phyloP scores from a whole-genome alignment of 2,797 vertebrate genomes.

The Macroramphosus scolopax region DNA sequence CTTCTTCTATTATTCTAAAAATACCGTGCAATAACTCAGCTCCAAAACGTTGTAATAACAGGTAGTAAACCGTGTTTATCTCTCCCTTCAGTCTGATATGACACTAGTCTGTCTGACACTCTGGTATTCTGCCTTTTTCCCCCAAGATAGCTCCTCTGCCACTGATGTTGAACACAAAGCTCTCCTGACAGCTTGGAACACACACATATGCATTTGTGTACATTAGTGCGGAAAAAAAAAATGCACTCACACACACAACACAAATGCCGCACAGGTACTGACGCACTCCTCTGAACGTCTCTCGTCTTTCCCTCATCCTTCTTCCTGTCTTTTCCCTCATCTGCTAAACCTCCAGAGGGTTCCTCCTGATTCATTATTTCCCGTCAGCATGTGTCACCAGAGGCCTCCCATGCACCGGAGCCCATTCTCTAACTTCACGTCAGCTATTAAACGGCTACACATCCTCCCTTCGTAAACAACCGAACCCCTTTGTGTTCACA shows the following conservation, averaged over 20 bases:
- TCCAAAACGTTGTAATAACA: too few species aligned
- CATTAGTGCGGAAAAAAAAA: neutral
- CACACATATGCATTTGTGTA: neutral
- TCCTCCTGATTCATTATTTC: conserved; percentile 60
- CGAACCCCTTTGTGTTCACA: neutral
- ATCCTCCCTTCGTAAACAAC: conserved; percentile 8
- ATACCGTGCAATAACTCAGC: too few species aligned
- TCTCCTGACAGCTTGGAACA: conserved; percentile 1
- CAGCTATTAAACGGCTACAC: conserved; percentile 34
- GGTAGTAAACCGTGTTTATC: too few species aligned
- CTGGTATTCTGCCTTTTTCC: conserved; percentile 11
- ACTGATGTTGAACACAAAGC: conserved; percentile 3
- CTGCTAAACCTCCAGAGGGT: conserved; percentile 50
- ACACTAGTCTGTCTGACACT: conserved; percentile 18
- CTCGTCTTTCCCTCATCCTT: too few species aligned
- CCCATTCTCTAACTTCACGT: conserved; percentile 42
- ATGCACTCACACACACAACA: neutral
- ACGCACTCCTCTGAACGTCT: too few species aligned
- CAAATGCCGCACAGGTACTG: conserved; percentile 12
- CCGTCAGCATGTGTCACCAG: conserved; percentile 60
- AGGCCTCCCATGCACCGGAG: conserved; percentile 38
- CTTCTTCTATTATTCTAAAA: too few species aligned
- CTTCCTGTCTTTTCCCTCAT: conserved; percentile 27
- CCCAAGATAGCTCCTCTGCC: conserved; percentile 16
- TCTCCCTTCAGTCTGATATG: conserved; percentile 9